Evolutionary conservation across 2,797 vertebrate species (phyloP).

Genomic region (Eutrigla gurnardus): DNA sequence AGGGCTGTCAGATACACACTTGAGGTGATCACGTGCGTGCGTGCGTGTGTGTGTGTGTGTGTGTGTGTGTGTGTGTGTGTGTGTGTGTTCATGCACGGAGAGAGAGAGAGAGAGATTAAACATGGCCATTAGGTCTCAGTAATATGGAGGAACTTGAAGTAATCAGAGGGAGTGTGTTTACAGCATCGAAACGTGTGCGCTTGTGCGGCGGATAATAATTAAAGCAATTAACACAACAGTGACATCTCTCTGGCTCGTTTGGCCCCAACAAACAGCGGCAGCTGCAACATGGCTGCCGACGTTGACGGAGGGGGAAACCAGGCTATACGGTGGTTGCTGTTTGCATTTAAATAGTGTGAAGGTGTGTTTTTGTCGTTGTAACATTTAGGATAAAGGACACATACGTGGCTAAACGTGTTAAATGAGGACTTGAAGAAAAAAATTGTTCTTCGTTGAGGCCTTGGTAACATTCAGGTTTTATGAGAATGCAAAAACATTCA

Average conservation of each 20-base stretch:
- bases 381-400: not conserved
- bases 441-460: not conserved
- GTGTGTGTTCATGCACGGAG: slow-evolving; percentile 42
- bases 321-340: slow-evolving; percentile 51
- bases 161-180: slow-evolving; percentile 48
- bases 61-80: not conserved
- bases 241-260: slow-evolving; percentile 64
- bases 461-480: not conserved
- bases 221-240: slow-evolving; percentile 69
- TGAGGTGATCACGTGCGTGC: slow-evolving; percentile 10
- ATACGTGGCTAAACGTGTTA: too few relatives aligned
- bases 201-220: slow-evolving; percentile 50
- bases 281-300: slow-evolving; percentile 53
- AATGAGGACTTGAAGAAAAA: not conserved
- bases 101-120: slow-evolving; percentile 45
- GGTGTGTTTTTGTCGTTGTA: not conserved
- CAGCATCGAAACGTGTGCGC: slow-evolving; percentile 23
- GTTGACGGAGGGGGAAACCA: slow-evolving; percentile 1
- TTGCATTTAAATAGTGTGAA: not conserved
- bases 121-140: slow-evolving; percentile 51
- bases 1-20: slow-evolving; percentile 55
- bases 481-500: slow-evolving; percentile 7
- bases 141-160: slow-evolving; percentile 50
- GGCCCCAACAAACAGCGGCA: slow-evolving; percentile 20
- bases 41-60: slow-evolving; percentile 3